A percentile compares a stretch with the other conserved stretches of the same genome.
These are phyloP conservation scores for Drusus annulatus DNA, from an alignment of 1,140 invertebrate genomes.

Conservation along the genomic window DNA sequence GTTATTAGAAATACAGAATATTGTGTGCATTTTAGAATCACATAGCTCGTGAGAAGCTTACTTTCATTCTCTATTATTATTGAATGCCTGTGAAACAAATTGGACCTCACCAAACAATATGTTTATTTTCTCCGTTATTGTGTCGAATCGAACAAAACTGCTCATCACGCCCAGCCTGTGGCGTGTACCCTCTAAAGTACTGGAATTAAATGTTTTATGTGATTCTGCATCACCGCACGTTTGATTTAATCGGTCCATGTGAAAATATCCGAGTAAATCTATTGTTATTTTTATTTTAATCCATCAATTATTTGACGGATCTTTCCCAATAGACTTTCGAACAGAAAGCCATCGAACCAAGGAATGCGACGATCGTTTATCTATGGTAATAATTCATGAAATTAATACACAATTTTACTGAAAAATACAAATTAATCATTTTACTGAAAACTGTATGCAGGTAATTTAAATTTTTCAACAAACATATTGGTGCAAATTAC, in stretches of 20 bases:
- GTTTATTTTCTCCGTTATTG: slow-evolving; percentile 15
- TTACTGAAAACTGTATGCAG: too few species aligned
- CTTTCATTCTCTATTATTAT: slow-evolving; percentile 19
- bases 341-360: background rate
- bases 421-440: too few species aligned
- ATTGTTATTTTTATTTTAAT: slow-evolving; percentile 6
- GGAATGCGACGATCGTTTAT: too few species aligned
- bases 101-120: background rate
- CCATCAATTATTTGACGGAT: slow-evolving; percentile 28
- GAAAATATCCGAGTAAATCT: slow-evolving; percentile 10
- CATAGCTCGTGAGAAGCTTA: slow-evolving; percentile 22
- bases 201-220: slow-evolving; percentile 16
- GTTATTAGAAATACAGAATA: too few species aligned
- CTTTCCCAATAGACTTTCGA: slow-evolving; percentile 5
- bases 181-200: background rate
- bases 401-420: too few species aligned
- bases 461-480: too few species aligned
- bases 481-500: too few species aligned
- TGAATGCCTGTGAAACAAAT: background rate
- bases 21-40: too few species aligned
- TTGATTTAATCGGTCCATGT: background rate
- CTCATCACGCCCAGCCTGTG: slow-evolving; percentile 4
- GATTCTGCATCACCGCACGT: slow-evolving; percentile 8
- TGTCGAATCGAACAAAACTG: slow-evolving; percentile 22
- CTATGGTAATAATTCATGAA: too few species aligned